phyloP scores from a whole-genome alignment of 2,888 invertebrate species.

The Pardosa pseudoannulata region DNA sequence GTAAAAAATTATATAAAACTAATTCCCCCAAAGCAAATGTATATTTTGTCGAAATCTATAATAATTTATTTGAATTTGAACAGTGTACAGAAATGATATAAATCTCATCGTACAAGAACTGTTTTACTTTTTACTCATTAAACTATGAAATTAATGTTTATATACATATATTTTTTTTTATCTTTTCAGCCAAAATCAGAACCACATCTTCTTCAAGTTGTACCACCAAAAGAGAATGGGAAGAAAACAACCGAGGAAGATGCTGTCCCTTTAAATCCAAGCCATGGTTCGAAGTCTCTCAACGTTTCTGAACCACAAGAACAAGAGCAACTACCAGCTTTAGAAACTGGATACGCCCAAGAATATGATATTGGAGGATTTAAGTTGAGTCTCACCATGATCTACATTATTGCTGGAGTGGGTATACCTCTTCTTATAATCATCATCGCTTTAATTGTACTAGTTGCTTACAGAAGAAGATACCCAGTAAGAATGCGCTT shows the following conservation, averaged over 20 bases:
- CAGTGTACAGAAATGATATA: no score
- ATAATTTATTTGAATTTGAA: no score
- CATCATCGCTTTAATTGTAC: conserved; percentile 18
- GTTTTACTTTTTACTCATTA: no score
- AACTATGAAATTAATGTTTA: no score
- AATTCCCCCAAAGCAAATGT: no score
- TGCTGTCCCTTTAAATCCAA: background rate
- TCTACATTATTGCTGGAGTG: conserved; percentile 50
- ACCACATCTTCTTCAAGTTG: conserved; percentile 55
- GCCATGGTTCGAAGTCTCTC: background rate
- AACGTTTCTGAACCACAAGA: conserved; percentile 11
- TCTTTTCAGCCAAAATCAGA: conserved; percentile 66
- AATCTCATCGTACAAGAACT: no score
- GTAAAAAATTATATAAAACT: no score
- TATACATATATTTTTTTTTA: no score
- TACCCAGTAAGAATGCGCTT: conserved; percentile 74
- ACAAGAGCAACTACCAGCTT: conserved; percentile 29
- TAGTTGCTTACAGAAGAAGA: conserved; percentile 70
- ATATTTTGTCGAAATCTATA: no score
- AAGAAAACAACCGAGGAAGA: conserved; percentile 20
- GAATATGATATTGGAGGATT: conserved; percentile 22
- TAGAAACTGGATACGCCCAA: conserved; percentile 40
- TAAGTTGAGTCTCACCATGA: conserved; percentile 31
- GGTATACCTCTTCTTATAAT: conserved; percentile 33
- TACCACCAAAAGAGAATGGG: conserved; percentile 48